Evolutionary conservation across 1,140 invertebrate species (phyloP), one percentile per base, ranked within the genome.

Genomic region (Heterodera carotae): DNA sequence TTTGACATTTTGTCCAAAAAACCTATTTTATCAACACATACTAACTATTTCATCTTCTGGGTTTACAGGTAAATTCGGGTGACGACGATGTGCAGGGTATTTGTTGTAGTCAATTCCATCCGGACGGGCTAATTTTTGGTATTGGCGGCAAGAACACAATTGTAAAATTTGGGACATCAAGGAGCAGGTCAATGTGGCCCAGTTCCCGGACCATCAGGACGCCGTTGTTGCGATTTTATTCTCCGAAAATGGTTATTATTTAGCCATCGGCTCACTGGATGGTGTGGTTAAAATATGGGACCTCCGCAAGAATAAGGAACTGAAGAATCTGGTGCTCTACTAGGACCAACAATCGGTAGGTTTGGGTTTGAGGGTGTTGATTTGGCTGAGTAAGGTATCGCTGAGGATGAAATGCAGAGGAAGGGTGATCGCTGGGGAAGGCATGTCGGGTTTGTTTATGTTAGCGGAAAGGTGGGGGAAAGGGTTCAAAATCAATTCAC

Each of bases 111-210:
- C 95, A 99, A 88, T 97, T 99, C 88, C 97, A 99, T 91, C 97
- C 97, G 4, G 97, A 99, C 89, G 97, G 97, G 86, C 91, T 99
- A 34, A 98, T 99, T 89, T 98, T 99, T 89, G 97, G 95, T 68
- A 98, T 95, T 29, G 97, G 97, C 27, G 97, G 95, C 0, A 92
- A 93, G 29, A 95, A 97, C 90, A 94, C 95, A 0, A 92, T 95
- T 87, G 94, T 98, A 98, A 98, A 89, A 99, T 99, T 89, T 99
- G 97, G 97, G 97, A 99, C 91, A 90, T 99, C 80, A 98, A 98
- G 88, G 95, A 98, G 88, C 93, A 97, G 88, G 93, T 92, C 69
- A 98, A 98, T 89, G 96, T 99, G 2, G 96, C 97, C n/a, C 97
- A 97, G 88, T 99, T 99, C 90, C 93, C 94, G 4, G 92, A 95